A percentile compares a stretch with the other conserved stretches of the same genome.
Evolutionary conservation across 92 coral and sea anemone species (phyloP).

Genomic region (Paramuricea clavata): DNA sequence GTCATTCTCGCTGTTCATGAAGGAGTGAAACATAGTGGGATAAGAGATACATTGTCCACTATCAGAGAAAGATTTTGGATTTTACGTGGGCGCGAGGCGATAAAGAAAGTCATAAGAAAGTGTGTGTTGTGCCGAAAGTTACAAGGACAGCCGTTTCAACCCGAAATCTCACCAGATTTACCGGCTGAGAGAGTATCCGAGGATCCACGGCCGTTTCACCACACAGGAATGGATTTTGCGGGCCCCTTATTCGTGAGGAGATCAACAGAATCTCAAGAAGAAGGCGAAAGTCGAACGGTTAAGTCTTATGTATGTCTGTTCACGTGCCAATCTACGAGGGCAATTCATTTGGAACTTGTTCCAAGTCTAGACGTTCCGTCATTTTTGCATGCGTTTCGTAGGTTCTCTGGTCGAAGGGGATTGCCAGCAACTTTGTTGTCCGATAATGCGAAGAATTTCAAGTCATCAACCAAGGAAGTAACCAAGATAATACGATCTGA

Average conservation of each 20-base stretch:
- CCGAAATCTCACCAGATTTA: too few relatives aligned
- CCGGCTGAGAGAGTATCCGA: too few relatives aligned
- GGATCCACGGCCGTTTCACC: too few relatives aligned
- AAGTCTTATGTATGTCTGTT: too few relatives aligned
- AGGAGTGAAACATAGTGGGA: constrained; percentile 41
- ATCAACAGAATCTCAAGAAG: too few relatives aligned
- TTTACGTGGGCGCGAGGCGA: constrained; percentile 48
- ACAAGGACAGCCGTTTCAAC: too few relatives aligned
- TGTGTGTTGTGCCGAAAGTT: constrained; percentile 42
- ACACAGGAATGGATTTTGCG: too few relatives aligned
- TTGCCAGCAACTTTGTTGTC: constrained; percentile 49
- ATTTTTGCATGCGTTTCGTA: constrained; percentile 48
- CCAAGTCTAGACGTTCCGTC: constrained; percentile 18
- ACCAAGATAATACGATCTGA: constrained; percentile 34
- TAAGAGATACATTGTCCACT: constrained; percentile 39
- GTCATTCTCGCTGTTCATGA: constrained; percentile 46
- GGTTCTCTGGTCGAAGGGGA: constrained; percentile 14
- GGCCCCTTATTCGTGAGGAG: too few relatives aligned
- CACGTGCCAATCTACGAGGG: constrained; percentile 57
- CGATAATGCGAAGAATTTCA: constrained; percentile 55
- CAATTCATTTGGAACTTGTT: constrained; percentile 50
- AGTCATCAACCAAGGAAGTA: constrained; percentile 47
- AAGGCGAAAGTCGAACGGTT: too few relatives aligned
- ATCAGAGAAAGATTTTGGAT: constrained; percentile 63
- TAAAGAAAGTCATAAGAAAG: not conserved